Base-by-base conservation (phyloP, 2,113 vertebrate species). In the Indicator maculatus region DNA sequence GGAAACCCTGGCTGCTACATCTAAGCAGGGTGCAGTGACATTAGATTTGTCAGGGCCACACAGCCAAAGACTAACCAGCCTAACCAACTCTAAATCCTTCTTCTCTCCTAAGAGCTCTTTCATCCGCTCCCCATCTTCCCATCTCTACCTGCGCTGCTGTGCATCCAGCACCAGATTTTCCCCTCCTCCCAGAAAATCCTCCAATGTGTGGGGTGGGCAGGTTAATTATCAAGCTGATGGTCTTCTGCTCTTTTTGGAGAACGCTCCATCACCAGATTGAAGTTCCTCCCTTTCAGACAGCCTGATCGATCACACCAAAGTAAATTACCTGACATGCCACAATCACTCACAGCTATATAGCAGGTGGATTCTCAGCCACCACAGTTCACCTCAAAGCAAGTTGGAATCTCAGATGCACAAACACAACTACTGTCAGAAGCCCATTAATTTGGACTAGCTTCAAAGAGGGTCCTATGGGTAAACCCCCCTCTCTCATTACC, bases 151-250 rank as follows among this genome's bases (percentile, higher is more conserved):
- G 64, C 69, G 20, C 21, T 65, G 33, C 0, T 23, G 8, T 9
- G 27, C 3, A 2, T 6, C 61, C 24, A 11, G 5, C 16, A 30
- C 4, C 74, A 74, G 59, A 28, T 47, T 4, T 27, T 44, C 75
- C 45, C 41, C 27, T 56, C 47, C 41, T 19, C 63, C 27, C 67
- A 12, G 39, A 19, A 41, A 16, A 75, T 58, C 58, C 50, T 59
- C 0, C 0, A 67, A 70, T n/a, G 47, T 2, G 3, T 0, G 0
- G 30, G 53, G 59, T 17, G 8, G 58, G 81, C 30, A 4, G 82
- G 15, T 59, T 59, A 52, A 11, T 60, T 31, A 78, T 24, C 27
- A 39, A 33, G 24, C 80, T 52, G 64, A 64, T 2, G 4, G 55
- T 39, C 28, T n/a, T 8, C 70, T 36, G 71, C 47, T 19, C 33